These are phyloP conservation scores for Rhinophrynus dorsalis DNA, from an alignment of 2,797 vertebrate genomes.

Conservation along the genomic window DNA sequence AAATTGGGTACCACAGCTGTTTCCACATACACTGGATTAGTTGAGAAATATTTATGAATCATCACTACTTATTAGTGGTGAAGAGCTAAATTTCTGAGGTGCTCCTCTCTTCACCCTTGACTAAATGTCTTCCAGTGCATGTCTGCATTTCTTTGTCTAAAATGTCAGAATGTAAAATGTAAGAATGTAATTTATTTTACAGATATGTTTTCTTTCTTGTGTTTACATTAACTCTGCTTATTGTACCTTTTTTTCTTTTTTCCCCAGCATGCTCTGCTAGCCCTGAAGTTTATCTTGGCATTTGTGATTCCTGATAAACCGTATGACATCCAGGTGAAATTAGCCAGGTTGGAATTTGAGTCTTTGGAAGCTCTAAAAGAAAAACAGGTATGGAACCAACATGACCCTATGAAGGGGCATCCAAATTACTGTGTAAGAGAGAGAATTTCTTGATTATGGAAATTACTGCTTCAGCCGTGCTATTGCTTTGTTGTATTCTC, in stretches of 20 bases:
- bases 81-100: too few relatives aligned
- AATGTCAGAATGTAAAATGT: too few relatives aligned
- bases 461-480: background rate
- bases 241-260: slow-evolving; percentile 1
- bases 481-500: background rate
- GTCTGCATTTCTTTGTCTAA: too few relatives aligned
- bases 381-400: slow-evolving; percentile 75
- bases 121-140: too few relatives aligned
- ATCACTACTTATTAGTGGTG: too few relatives aligned
- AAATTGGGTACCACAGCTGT: too few relatives aligned
- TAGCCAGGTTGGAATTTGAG: slow-evolving; percentile 76
- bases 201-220: too few relatives aligned
- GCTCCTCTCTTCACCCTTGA: too few relatives aligned
- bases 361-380: slow-evolving; percentile 93
- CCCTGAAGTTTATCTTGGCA: slow-evolving; percentile 88
- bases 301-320: slow-evolving; percentile 92
- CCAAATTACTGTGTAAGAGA: background rate
- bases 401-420: background rate
- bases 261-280: slow-evolving; percentile 85
- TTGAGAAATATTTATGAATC: too few relatives aligned
- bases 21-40: too few relatives aligned
- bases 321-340: slow-evolving; percentile 81
- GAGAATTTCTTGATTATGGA: background rate
- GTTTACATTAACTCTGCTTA: background rate
- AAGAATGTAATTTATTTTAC: too few relatives aligned